phyloP scores from a whole-genome alignment of 2,113 vertebrate genomes.

The Tragelaphus imberbis region DNA sequence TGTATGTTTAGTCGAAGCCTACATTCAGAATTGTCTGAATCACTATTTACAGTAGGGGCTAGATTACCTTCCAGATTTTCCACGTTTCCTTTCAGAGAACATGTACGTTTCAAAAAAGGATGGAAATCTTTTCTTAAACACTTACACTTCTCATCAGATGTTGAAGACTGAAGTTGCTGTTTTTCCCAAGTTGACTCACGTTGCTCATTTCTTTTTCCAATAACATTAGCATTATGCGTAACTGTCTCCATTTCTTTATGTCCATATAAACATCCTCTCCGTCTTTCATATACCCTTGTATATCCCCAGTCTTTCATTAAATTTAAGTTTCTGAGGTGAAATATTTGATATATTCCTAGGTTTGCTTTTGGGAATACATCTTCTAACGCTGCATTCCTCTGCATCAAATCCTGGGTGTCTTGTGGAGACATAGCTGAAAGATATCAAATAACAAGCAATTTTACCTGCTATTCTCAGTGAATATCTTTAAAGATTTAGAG shows the following conservation, averaged over 20 bases:
- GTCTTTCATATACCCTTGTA: neutral
- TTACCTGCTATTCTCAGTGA: too few relatives aligned
- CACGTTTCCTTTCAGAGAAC: neutral
- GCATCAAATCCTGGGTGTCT: too few relatives aligned
- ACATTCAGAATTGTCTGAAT: neutral
- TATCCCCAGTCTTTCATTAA: neutral
- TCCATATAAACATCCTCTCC: neutral
- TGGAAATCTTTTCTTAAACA: neutral
- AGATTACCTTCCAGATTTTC: neutral
- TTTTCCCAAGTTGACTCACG: neutral
- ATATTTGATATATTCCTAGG: neutral
- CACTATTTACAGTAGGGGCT: neutral
- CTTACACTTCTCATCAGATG: accelerated
- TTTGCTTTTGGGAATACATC: neutral
- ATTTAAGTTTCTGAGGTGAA: too few relatives aligned
- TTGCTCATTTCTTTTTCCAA: neutral
- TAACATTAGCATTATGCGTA: neutral
- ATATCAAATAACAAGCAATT: too few relatives aligned
- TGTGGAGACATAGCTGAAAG: too few relatives aligned
- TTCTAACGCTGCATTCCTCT: too few relatives aligned
- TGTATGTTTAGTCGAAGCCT: neutral
- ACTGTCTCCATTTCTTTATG: neutral
- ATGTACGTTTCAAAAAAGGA: neutral
- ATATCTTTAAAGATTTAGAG: too few relatives aligned
- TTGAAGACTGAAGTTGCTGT: neutral